These are phyloP conservation scores for Trichopria drosophilae DNA, from an alignment of 2,888 invertebrate genomes.

Conservation along the genomic window DNA sequence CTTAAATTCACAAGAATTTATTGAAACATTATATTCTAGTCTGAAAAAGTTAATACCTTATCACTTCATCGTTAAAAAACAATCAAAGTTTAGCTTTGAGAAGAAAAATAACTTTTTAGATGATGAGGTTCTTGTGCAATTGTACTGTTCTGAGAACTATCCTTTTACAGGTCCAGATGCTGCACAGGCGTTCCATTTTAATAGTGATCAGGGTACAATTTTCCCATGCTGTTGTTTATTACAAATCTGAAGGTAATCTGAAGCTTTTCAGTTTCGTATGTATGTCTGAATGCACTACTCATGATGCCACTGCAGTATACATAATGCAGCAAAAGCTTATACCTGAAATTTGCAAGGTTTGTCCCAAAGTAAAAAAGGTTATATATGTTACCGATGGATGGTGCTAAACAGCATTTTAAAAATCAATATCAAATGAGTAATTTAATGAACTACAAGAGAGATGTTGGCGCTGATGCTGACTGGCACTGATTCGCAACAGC, in stretches of 20 bases:
- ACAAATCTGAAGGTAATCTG: conserved; percentile 14
- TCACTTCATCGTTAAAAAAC: conserved; percentile 11
- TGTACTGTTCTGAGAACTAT: conserved; percentile 13
- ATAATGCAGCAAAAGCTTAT: conserved; percentile 4
- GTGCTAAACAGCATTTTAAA: too few relatives aligned
- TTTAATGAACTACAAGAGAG: neutral
- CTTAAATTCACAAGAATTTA: conserved; percentile 4
- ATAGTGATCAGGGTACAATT: conserved; percentile 30
- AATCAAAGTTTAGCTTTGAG: conserved; percentile 2
- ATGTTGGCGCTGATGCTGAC: too few relatives aligned
- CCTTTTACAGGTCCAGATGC: conserved; percentile 20
- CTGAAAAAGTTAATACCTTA: conserved; percentile 10
- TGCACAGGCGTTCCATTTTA: conserved; percentile 32
- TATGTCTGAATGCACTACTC: conserved; percentile 25
- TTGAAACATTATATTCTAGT: neutral
- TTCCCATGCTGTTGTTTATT: conserved; percentile 31
- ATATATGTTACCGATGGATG: conserved; percentile 35
- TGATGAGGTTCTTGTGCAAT: conserved; percentile 8
- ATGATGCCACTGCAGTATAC: conserved; percentile 28
- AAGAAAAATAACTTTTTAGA: conserved; percentile 3
- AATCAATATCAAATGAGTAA: neutral
- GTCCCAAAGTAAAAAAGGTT: neutral
- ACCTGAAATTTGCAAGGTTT: neutral
- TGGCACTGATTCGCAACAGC: too few relatives aligned
- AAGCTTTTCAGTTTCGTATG: conserved; percentile 22